Percentiles rank a stretch among this genome's conserved stretches.
These are phyloP conservation scores for Spermophilus dauricus DNA, from an alignment of 2,113 vertebrate genomes.

Conservation along the genomic window DNA sequence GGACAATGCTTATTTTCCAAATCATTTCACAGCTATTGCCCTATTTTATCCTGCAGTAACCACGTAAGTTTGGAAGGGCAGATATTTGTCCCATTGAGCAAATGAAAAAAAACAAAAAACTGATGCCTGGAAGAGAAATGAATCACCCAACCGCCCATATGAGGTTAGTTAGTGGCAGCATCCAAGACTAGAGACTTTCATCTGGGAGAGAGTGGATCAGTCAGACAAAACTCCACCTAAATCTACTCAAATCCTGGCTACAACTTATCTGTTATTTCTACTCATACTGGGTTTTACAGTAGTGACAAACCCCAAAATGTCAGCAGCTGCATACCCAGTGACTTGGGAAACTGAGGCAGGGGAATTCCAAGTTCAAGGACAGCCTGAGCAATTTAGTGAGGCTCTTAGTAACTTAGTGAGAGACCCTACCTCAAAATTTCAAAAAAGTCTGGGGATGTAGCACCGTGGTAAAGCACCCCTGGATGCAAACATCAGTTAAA, in stretches of 20 bases:
- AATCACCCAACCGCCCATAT: neutral
- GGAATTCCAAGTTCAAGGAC: no score
- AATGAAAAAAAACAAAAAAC: neutral
- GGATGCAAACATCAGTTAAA: no score
- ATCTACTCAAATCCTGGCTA: neutral
- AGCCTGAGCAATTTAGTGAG: no score
- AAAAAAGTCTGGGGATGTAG: no score
- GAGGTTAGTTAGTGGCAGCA: neutral
- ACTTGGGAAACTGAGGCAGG: no score
- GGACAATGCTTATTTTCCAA: neutral
- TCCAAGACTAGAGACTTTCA: neutral
- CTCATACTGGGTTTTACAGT: neutral
- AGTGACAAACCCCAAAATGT: neutral
- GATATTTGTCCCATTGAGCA: conserved; percentile 17
- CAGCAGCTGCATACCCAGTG: neutral
- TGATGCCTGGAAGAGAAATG: neutral
- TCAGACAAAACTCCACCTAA: no score
- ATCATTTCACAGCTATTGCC: neutral
- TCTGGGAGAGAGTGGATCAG: no score
- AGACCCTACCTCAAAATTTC: no score
- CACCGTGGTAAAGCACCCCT: no score
- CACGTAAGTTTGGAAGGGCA: neutral
- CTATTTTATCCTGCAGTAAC: neutral
- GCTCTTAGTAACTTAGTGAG: no score
- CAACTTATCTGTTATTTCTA: neutral